phyloP scores from a whole-genome alignment of 2,113 vertebrate genomes.

The Coreoperca whiteheadi region DNA sequence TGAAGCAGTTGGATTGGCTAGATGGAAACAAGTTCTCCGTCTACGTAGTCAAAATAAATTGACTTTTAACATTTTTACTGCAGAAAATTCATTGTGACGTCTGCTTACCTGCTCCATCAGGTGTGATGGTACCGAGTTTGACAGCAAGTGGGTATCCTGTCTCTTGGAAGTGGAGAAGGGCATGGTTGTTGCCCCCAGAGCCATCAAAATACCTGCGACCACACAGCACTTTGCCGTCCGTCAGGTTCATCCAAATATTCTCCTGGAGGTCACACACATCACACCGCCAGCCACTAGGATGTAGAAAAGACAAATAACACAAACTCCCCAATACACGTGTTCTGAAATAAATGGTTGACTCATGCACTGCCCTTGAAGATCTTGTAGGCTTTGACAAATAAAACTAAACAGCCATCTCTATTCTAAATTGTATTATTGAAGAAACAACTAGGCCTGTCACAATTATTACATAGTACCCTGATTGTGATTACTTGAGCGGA shows the following conservation, averaged over 20 bases:
- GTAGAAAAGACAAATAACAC: neutral
- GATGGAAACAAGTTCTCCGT: neutral
- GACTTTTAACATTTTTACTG: neutral
- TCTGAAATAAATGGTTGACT: neutral
- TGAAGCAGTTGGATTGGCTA: neutral
- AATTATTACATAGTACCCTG: too few species aligned
- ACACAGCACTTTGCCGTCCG: constrained; percentile 94
- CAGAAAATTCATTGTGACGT: neutral
- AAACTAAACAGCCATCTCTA: neutral
- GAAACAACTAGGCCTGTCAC: too few species aligned
- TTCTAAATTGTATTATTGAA: neutral
- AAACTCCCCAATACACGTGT: neutral
- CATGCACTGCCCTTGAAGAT: neutral
- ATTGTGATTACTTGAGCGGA: too few species aligned
- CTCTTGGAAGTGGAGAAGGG: constrained; percentile 92
- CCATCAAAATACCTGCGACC: constrained; percentile 98
- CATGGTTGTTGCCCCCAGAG: constrained; percentile 96
- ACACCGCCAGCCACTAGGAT: constrained; percentile 93
- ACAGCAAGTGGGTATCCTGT: constrained; percentile 94
- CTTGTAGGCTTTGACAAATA: neutral
- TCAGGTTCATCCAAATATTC: constrained; percentile 99
- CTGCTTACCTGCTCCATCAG: constrained; percentile 92
- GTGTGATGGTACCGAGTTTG: constrained; percentile 98
- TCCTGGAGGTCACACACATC: constrained; percentile 96
- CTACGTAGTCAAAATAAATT: neutral